A percentile compares a stretch with the other conserved stretches of the same genome.
These are phyloP conservation scores for Morone saxatilis DNA, from an alignment of 2,113 vertebrate genomes.

Conservation along the genomic window DNA sequence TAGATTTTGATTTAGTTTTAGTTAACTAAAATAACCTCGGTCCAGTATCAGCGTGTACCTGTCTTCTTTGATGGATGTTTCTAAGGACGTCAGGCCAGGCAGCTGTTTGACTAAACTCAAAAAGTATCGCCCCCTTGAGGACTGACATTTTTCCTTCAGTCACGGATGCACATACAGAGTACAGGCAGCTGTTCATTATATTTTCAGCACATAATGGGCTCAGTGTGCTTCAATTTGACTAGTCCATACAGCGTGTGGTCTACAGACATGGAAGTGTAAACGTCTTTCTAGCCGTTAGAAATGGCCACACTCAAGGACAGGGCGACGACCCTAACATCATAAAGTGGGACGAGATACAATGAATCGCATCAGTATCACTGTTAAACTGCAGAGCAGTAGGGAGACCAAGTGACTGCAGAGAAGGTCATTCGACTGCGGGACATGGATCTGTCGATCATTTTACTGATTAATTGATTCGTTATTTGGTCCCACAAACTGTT, in stretches of 20 bases:
- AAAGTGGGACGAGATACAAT: not conserved
- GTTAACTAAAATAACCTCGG: not conserved
- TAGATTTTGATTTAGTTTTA: too few species aligned
- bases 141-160: not conserved
- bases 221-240: not conserved
- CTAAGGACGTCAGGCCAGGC: not conserved
- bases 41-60: not conserved
- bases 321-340: not conserved
- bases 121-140: not conserved
- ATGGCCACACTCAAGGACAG: not conserved
- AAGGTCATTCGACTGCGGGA: not conserved
- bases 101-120: not conserved
- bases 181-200: not conserved
- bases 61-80: not conserved
- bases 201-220: not conserved
- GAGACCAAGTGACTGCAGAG: not conserved
- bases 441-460: too few species aligned
- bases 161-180: too few species aligned
- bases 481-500: too few species aligned
- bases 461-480: too few species aligned
- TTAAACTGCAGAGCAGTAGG: not conserved
- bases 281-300: not conserved
- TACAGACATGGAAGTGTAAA: not conserved
- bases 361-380: not conserved
- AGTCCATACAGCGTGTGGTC: not conserved